Evolutionary conservation across 2,797 vertebrate genomes (phyloP), one percentile per base, ranked within the genome.

Genomic region (Sarcophilus harrisii): DNA sequence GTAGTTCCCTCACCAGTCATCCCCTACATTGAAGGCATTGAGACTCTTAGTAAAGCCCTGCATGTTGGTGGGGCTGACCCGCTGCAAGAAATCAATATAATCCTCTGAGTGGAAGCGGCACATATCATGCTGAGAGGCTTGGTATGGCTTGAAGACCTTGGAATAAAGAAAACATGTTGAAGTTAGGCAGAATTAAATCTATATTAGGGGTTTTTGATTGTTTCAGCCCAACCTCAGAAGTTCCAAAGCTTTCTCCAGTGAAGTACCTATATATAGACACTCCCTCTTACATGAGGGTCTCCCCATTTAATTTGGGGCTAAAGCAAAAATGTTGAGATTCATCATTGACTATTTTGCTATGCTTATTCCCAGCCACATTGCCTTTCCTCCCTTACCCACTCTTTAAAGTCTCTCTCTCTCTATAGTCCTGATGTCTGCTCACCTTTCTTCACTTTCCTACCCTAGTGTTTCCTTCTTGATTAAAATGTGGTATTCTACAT

Each of bases 41-140:
- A 99, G 99, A 98, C 99, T 99, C 98, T 99, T 99, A 59, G 99
- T 99, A 99, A 99, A 99, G 96, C 99, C 99, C 98, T 99, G 99
- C 99, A 99, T 99, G 98, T 99, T 99, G 97, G 99, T 99, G 95
- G 99, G 99, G 98, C 99, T 99, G 98, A 99, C 99, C 96, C 99
- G 99, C 99, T 99, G 99, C 91, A 99, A 98, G 98, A 99, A 99
- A 98, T 99, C 99, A 0, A 99, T 99, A 98, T 99, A 99, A 95
- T 99, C 99, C 97, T 99, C 99, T 0, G 99, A 99, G 98, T 99
- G 99, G 98, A 99, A 99, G 2, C 99, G 99, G 97, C 99, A 99
- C 99, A 99, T 99, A 98, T 99, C 99, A 3, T 99, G 99, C 98
- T 99, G 99, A 21, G 99, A 99, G 0, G 99, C 99, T 98, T 99